Conservation (phyloP, 2,888 invertebrate species). For the Pasiphila rectangulata region DNA sequence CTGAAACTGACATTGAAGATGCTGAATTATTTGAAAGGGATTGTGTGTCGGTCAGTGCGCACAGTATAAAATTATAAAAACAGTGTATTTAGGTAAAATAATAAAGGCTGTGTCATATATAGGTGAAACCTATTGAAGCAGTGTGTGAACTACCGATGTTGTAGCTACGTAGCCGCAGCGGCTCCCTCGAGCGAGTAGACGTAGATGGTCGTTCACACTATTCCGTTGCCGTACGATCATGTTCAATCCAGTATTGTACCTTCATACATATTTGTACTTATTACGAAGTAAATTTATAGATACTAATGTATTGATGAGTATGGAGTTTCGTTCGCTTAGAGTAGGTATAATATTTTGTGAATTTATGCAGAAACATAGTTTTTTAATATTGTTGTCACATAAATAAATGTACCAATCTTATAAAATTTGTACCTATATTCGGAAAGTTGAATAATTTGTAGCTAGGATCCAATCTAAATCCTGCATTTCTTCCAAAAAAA, state of each 20-base stretch:
- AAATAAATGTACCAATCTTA: slow-evolving; percentile 80
- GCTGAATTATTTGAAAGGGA: slow-evolving; percentile 15
- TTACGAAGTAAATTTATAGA: slow-evolving; percentile 73
- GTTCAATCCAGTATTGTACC: slow-evolving; percentile 40
- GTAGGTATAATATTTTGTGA: slow-evolving; percentile 78
- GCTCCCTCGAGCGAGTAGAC: slow-evolving; percentile 13
- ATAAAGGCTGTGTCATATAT: slow-evolving; percentile 67
- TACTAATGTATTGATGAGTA: slow-evolving; percentile 69
- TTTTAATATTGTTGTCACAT: slow-evolving; percentile 81
- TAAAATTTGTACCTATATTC: slow-evolving; percentile 79
- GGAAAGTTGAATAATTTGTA: slow-evolving; percentile 80
- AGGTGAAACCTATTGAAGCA: slow-evolving; percentile 51
- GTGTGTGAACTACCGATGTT: slow-evolving; percentile 36
- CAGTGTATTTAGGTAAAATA: slow-evolving; percentile 51
- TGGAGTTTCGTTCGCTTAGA: slow-evolving; percentile 77
- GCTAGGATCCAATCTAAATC: slow-evolving; percentile 80
- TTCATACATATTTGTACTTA: slow-evolving; percentile 69
- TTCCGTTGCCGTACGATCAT: slow-evolving; percentile 25
- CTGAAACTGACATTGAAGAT: slow-evolving; percentile 8
- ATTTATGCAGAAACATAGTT: slow-evolving; percentile 80
- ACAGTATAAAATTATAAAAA: slow-evolving; percentile 36
- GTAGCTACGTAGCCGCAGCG: no score
- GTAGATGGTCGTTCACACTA: slow-evolving; percentile 20
- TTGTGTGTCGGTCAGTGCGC: slow-evolving; percentile 26
- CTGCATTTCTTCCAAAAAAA: slow-evolving; percentile 75